Base-by-base conservation (phyloP, 2,797 vertebrate species). In the Glyptemys insculpta region DNA sequence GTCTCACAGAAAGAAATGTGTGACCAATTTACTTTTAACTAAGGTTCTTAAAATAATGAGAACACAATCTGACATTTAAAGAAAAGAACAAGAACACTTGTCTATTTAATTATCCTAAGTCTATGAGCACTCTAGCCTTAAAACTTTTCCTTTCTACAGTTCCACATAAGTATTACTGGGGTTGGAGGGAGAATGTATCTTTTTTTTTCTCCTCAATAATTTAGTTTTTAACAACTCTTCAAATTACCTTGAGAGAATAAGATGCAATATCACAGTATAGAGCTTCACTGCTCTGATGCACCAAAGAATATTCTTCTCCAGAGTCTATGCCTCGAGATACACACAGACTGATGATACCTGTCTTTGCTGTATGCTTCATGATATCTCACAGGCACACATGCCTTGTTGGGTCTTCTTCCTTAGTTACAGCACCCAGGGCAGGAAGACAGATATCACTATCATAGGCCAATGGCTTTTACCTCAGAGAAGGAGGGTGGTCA, bases 1-100 rank as follows among this genome's bases (percentile, higher is more conserved):
- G 23, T 16, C 29, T 86, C 65, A 41, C 52, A 88, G 7, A 50
- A 95, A 95, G 76, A 57, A 91, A 81, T 76, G 89, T 79, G 90
- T 94, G 80, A 91, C 89, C 92, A 93, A 90, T 84, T 92, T 85
- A 80, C 82, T 91, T 93, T 92, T 62, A 85, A 88, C 3, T 0
- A 11, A 92, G 59, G 7, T 91, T 94, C 79, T 92, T 88, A 76
- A 95, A 96, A 90, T 90, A 95, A 95, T 65, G 47, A 93, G 89
- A 91, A 94, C 62, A 2, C 7, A 89, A 89, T 68, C 53, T 93
- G 92, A 92, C 95, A 97, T 96, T 97, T 96, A 87, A 89, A 86
- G 85, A 81, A 94, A 93, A 92, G 82, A 96, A 92, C 87, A 92
- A 81, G 90, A 95, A 83, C 29, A 92, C 62, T 94, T 90, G 81